phyloP scores from a whole-genome alignment of 2,797 vertebrate species.

The Valencia hispanica region DNA sequence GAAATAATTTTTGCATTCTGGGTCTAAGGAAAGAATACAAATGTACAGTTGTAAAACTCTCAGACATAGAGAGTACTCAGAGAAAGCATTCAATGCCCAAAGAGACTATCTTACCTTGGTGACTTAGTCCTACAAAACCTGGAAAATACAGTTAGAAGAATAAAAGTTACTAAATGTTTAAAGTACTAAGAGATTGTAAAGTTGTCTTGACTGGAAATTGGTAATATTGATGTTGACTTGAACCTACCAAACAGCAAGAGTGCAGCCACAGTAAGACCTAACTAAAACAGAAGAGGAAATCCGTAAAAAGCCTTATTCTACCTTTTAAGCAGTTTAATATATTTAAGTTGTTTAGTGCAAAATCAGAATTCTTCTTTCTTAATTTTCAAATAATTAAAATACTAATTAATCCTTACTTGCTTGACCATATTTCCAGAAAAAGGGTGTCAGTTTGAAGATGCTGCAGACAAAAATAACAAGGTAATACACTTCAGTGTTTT shows the following conservation, averaged over 20 bases:
- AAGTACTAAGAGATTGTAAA: neutral
- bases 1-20: neutral
- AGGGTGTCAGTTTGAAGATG: neutral
- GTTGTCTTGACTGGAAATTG: neutral
- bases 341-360: neutral
- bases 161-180: neutral
- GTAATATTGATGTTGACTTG: neutral
- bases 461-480: neutral
- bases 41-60: neutral
- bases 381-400: neutral
- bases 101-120: neutral
- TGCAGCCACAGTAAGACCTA: neutral
- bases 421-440: neutral
- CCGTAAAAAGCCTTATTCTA: neutral
- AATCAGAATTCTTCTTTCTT: neutral
- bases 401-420: neutral
- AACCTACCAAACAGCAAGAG: constrained; percentile 1
- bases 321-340: no score
- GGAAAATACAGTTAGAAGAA: neutral
- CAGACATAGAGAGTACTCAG: neutral
- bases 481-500: neutral
- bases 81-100: neutral
- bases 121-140: neutral
- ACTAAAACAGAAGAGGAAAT: neutral
- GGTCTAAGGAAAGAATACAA: neutral